Conservation (phyloP, 2,113 vertebrate species). For the Semicossyphus pulcher region DNA sequence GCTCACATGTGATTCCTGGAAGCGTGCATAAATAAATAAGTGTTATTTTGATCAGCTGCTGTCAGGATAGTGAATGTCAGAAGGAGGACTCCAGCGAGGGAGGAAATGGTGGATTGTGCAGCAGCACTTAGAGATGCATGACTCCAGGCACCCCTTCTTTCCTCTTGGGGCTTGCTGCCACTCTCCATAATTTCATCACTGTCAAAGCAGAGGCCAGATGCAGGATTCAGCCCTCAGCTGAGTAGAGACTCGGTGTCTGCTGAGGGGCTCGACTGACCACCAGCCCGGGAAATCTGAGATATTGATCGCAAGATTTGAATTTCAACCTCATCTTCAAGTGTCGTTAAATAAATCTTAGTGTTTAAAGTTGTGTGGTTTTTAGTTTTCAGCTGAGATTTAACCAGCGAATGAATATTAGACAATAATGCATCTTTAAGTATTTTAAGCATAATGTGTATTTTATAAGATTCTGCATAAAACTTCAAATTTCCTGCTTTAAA, state of each 20-base stretch:
- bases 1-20: conserved; percentile 72
- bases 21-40: conserved; percentile 75
- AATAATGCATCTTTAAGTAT: not conserved
- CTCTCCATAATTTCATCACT: conserved; percentile 73
- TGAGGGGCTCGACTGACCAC: conserved; percentile 42
- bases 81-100: conserved; percentile 31
- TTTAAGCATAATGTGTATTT: not conserved
- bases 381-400: conserved; percentile 3
- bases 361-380: not conserved
- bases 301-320: conserved; percentile 43
- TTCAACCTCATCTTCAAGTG: conserved; percentile 9
- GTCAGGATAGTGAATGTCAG: conserved; percentile 68
- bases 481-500: too few species aligned
- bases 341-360: conserved; percentile 32
- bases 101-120: conserved; percentile 70
- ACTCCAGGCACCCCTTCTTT: conserved; percentile 59
- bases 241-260: conserved; percentile 51
- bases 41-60: conserved; percentile 75
- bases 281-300: conserved; percentile 36
- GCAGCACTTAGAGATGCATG: conserved; percentile 75
- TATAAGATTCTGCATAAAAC: not conserved
- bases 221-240: conserved; percentile 48
- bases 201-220: conserved; percentile 59
- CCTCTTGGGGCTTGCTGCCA: conserved; percentile 69
- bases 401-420: not conserved